Percentiles rank a stretch among this genome's conserved stretches.
phyloP scores from a whole-genome alignment of 2,888 invertebrate species.

The Hymenopus coronatus region DNA sequence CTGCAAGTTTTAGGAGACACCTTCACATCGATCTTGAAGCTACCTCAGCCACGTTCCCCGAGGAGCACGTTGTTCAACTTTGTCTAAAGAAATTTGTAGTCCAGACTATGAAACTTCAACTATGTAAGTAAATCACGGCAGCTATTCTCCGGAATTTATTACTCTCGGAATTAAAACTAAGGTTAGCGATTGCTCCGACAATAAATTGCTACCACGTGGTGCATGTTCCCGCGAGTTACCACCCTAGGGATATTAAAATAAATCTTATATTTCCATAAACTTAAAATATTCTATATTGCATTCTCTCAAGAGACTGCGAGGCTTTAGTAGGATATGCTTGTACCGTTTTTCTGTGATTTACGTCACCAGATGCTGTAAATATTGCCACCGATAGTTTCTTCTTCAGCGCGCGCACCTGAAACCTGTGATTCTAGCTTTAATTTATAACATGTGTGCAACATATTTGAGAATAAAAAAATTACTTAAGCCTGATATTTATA shows the following conservation, averaged over 20 bases:
- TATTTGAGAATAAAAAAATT: too few species aligned
- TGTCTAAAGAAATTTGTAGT: neutral
- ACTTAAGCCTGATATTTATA: too few species aligned
- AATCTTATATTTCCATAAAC: neutral
- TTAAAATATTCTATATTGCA: neutral
- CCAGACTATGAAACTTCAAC: neutral
- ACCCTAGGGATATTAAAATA: neutral
- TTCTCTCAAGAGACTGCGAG: neutral
- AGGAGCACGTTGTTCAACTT: neutral
- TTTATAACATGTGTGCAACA: too few species aligned
- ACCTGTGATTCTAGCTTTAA: too few species aligned
- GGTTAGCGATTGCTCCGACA: neutral
- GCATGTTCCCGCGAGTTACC: neutral
- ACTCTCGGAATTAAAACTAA: neutral
- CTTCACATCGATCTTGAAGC: neutral
- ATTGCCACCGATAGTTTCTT: too few species aligned
- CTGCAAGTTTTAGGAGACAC: neutral
- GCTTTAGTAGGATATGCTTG: neutral
- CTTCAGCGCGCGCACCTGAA: too few species aligned
- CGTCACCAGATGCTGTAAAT: too few species aligned
- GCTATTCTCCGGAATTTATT: neutral
- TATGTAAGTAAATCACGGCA: neutral
- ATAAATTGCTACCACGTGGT: neutral
- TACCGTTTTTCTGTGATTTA: neutral
- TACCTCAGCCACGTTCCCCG: neutral